phyloP scores from a whole-genome alignment of 1,140 invertebrate species.

The Drosophila baimaii region DNA sequence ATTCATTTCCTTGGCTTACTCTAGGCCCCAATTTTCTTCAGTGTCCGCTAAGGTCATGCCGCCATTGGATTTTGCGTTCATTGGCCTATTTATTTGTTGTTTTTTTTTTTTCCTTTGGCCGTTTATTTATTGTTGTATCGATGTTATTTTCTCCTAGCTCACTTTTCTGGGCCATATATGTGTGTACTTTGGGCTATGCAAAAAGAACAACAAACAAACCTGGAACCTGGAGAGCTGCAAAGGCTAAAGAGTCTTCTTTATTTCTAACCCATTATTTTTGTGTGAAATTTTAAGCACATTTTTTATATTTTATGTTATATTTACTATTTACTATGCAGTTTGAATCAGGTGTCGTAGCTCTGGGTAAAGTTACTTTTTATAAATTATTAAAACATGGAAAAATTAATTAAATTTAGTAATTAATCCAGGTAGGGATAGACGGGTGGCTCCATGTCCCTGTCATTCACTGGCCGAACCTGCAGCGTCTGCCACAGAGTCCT shows the following conservation, averaged over 20 bases:
- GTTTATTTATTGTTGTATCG: conserved; percentile 59
- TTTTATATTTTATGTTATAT: too few relatives aligned
- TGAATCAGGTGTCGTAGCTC: not conserved
- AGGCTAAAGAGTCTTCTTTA: not conserved
- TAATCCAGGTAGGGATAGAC: conserved; percentile 68
- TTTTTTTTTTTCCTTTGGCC: conserved; percentile 14
- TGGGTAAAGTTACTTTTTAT: too few relatives aligned
- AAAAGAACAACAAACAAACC: conserved; percentile 25
- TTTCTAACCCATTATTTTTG: too few relatives aligned
- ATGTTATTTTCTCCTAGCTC: conserved; percentile 26
- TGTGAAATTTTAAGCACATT: too few relatives aligned
- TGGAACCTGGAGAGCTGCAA: not conserved
- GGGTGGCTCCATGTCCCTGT: conserved; percentile 37
- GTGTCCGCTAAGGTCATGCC: conserved; percentile 4
- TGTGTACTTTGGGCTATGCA: conserved; percentile 12
- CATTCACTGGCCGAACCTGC: conserved; percentile 29
- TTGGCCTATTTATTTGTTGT: conserved; percentile 34
- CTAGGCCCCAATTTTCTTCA: not conserved
- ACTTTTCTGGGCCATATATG: conserved; percentile 47
- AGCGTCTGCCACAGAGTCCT: conserved; percentile 60
- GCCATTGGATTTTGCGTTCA: conserved; percentile 30
- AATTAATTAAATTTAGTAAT: not conserved
- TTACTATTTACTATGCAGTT: too few relatives aligned
- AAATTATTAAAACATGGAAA: not conserved
- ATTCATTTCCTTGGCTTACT: too few relatives aligned